These are phyloP conservation scores for Atta cephalotes DNA, from an alignment of 1,140 invertebrate genomes.

Conservation along the genomic window DNA sequence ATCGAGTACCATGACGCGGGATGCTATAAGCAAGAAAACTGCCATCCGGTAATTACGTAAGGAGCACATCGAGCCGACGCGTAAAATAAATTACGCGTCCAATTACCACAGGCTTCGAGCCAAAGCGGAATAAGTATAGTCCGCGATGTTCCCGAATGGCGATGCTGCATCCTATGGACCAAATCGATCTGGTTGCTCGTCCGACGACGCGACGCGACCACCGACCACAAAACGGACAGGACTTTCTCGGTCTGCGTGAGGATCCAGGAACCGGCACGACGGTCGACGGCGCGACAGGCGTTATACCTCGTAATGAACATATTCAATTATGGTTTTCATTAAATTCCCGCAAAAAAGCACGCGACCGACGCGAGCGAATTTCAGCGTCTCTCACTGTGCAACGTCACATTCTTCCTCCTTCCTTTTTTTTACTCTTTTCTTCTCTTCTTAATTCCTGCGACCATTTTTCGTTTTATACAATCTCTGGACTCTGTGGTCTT, in stretches of 20 bases:
- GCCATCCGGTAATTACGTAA: constrained; percentile 75
- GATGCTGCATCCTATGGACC: background rate
- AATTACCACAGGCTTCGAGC: constrained; percentile 69
- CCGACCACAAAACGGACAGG: constrained; percentile 21
- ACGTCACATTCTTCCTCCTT: constrained; percentile 23
- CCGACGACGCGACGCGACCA: background rate
- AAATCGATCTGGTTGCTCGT: constrained; percentile 54
- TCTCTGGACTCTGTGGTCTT: background rate
- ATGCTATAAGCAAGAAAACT: constrained; percentile 21
- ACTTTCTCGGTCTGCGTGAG: constrained; percentile 17
- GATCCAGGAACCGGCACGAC: constrained; percentile 24
- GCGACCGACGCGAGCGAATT: constrained; percentile 38
- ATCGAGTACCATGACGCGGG: background rate
- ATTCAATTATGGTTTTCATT: constrained; percentile 77
- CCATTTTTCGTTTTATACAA: background rate
- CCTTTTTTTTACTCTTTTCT: background rate
- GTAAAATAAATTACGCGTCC: constrained; percentile 77
- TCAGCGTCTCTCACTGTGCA: constrained; percentile 39
- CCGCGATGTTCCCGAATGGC: background rate
- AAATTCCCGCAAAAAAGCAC: constrained; percentile 60
- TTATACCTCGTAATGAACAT: constrained; percentile 73
- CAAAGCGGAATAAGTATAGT: constrained; percentile 50
- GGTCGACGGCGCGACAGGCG: constrained; percentile 73
- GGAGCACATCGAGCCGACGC: constrained; percentile 68
- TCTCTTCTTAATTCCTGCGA: constrained; percentile 43